Evolutionary conservation across 2,888 invertebrate species (phyloP), one percentile per base, ranked within the genome.

Genomic region (Drosophila antonietae): DNA sequence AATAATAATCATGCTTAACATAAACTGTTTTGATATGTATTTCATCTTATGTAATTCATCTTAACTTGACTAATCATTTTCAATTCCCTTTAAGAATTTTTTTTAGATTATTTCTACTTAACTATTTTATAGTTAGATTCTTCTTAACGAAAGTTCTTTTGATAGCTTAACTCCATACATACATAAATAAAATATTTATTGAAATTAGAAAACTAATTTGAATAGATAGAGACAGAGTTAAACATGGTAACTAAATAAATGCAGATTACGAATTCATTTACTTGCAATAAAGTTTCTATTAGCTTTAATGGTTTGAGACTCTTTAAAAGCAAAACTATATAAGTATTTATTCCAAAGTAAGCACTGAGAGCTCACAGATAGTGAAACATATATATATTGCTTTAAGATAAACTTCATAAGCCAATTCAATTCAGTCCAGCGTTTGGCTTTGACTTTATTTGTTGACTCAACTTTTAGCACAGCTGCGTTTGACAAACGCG

Each of bases 401-500:
- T 39, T 55, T 28, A n/a, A 28, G 28, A 3, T 7, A 41, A 28
- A 41, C 23, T 39, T 39, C 53, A n/a, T 6, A 12, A 18, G 23
- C 46, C 46, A 46, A 15, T 14, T 23, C 9, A 28, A 9, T 9
- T 28, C 9, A 28, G 15, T 8, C 14, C 60, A 60, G 59, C 14
- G 23, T 37, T 15, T n/a, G 61, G 20, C 46, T 66, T 61, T 68
- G 18, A 58, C 41, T 70, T 55, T 39, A 61, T 65, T 65, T 68
- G 61, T 56, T 60, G 44, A 55, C 12, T 31, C 2, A 70, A 66
- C 64, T 76, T 81, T 61, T 2, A 31, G 53, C 52, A 20, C 31
- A n/a, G 49, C 81, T 80, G 73, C 75, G 62, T 75, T 79, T 85
- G 83, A 82, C 73, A 88, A 84, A 68, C 71, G 70, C 68, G 66